These are phyloP conservation scores for Muscicapa adusta DNA, from an alignment of 2,113 vertebrate species.

Conservation along the genomic window DNA sequence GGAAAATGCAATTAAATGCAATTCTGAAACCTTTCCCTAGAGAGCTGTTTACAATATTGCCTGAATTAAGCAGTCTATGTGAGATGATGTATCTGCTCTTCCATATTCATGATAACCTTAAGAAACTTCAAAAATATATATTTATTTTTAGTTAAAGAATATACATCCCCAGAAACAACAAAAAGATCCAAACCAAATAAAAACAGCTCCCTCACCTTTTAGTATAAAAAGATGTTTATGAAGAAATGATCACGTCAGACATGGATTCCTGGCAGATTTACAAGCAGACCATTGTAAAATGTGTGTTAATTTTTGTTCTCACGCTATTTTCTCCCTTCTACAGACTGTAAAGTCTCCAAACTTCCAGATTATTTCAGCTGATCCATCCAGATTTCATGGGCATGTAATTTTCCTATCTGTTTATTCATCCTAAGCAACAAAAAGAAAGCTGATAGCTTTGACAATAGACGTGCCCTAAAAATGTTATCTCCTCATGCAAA, in stretches of 20 bases:
- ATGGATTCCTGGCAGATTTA: background rate
- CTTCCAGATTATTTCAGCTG: background rate
- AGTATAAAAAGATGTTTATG: background rate
- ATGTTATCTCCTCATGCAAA: background rate
- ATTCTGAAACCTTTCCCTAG: conserved; percentile 67
- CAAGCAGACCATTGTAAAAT: background rate
- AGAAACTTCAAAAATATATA: background rate
- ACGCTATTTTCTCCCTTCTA: background rate
- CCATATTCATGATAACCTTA: background rate
- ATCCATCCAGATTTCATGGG: background rate
- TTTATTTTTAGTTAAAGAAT: conserved; percentile 12
- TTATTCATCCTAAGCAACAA: background rate
- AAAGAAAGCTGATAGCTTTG: background rate
- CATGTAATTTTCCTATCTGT: background rate
- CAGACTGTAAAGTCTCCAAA: background rate
- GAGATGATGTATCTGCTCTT: background rate
- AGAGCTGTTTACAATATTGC: conserved; percentile 60
- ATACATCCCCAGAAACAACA: background rate
- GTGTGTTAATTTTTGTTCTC: background rate
- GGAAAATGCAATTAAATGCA: conserved; percentile 77
- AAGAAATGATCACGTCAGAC: background rate
- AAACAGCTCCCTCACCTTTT: background rate
- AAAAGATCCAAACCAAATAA: background rate
- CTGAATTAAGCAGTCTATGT: conserved; percentile 49
- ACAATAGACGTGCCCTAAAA: background rate